These are phyloP conservation scores for Aricia agestis DNA, from an alignment of 1,140 invertebrate species.

Conservation along the genomic window DNA sequence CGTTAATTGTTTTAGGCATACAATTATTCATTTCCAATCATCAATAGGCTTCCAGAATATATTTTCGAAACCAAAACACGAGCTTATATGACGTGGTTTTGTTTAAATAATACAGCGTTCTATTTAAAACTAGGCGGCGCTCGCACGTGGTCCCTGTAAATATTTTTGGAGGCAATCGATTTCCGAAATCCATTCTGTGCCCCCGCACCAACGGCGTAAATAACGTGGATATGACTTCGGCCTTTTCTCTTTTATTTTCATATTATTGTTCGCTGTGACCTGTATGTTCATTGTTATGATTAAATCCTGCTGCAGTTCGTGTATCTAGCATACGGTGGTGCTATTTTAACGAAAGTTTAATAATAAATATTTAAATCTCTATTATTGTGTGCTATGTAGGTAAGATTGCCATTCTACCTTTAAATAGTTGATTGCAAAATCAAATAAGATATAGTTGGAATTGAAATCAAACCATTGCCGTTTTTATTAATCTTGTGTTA, in stretches of 20 bases:
- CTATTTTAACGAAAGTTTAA: too few relatives aligned
- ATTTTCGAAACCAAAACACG: neutral
- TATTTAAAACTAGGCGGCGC: slow-evolving; percentile 26
- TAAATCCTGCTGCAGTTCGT: neutral
- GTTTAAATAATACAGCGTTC: slow-evolving; percentile 16
- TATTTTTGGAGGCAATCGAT: slow-evolving; percentile 76
- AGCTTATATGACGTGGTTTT: neutral
- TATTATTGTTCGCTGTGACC: neutral
- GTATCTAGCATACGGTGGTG: too few relatives aligned
- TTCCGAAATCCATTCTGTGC: slow-evolving; percentile 73
- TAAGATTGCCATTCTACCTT: too few relatives aligned
- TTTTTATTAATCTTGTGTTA: too few relatives aligned
- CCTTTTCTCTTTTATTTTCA: slow-evolving; percentile 1
- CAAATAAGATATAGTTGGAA: too few relatives aligned
- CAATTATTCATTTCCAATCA: neutral
- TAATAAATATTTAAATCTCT: too few relatives aligned
- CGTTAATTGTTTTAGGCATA: neutral
- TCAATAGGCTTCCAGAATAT: neutral
- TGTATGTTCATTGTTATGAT: neutral
- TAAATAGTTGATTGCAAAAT: too few relatives aligned
- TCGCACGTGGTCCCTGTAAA: slow-evolving; percentile 67
- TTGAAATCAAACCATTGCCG: too few relatives aligned
- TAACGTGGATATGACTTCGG: slow-evolving; percentile 43
- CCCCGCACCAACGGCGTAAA: slow-evolving; percentile 41
- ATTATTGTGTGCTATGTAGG: too few relatives aligned